Evolutionary conservation across 2,888 invertebrate species (phyloP).

Genomic region (Drosophila infuscata): DNA sequence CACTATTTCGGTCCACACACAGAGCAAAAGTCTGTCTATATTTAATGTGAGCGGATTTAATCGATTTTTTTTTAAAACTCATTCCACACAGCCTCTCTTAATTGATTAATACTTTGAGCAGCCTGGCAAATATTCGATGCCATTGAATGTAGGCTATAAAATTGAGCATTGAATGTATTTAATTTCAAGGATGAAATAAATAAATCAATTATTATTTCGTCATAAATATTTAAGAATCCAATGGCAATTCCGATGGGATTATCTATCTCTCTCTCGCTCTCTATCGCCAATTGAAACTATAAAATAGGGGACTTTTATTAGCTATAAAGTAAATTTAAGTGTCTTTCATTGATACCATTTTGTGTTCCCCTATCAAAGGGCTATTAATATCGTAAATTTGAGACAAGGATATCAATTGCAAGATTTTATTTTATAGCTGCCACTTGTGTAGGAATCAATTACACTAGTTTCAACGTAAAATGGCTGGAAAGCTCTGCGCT

Average conservation of each 20-base stretch:
- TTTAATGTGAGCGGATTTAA: conserved; percentile 24
- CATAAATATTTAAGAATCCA: neutral
- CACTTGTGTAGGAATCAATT: conserved; percentile 24
- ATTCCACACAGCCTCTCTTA: neutral
- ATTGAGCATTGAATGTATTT: neutral
- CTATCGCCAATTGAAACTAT: neutral
- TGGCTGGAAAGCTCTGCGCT: conserved; percentile 4
- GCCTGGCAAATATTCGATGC: conserved; percentile 7
- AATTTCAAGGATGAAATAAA: neutral
- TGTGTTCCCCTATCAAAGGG: neutral
- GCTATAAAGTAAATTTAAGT: neutral
- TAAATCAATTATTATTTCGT: neutral
- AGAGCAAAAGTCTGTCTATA: conserved; percentile 22
- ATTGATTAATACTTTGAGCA: conserved; percentile 10
- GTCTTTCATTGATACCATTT: neutral
- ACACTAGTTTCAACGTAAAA: neutral
- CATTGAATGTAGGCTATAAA: neutral
- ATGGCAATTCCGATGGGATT: neutral
- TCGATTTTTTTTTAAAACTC: neutral
- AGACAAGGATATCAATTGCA: neutral
- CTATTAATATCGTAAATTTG: neutral
- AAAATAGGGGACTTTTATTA: neutral
- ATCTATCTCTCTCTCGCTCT: neutral
- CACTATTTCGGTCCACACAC: conserved; percentile 12
- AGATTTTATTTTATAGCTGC: conserved; percentile 23